Conservation (phyloP, 2,888 invertebrate genomes). For the Aphodius granarius region DNA sequence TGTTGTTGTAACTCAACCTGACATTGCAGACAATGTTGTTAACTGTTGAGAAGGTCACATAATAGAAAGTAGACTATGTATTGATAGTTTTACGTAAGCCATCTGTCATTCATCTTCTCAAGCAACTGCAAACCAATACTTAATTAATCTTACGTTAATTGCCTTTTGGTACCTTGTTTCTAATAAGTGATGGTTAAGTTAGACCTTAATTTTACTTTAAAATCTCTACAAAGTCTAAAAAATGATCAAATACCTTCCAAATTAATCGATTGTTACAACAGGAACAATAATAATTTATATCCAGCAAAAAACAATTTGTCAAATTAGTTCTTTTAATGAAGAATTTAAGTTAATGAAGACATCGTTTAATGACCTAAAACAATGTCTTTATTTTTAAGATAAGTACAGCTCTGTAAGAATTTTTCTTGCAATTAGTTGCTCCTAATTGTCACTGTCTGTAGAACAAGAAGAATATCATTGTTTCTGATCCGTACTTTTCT, state of each 20-base stretch:
- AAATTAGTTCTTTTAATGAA: background rate
- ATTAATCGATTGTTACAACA: background rate
- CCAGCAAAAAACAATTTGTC: background rate
- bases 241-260: too few relatives aligned
- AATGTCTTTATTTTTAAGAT: background rate
- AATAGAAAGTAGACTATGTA: background rate
- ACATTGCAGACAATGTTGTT: background rate
- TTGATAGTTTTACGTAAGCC: background rate
- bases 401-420: background rate
- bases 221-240: too few relatives aligned
- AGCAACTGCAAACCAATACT: background rate
- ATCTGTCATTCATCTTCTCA: background rate
- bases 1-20: background rate
- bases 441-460: too few relatives aligned
- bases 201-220: too few relatives aligned
- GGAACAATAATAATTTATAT: background rate
- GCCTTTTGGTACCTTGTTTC: too few relatives aligned
- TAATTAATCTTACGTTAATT: background rate
- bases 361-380: background rate
- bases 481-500: too few relatives aligned
- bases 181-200: too few relatives aligned
- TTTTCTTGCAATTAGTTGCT: background rate
- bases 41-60: background rate
- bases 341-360: background rate
- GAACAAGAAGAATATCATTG: too few relatives aligned